Base-by-base conservation (phyloP, 2,113 vertebrate species). In the Perca flavescens region DNA sequence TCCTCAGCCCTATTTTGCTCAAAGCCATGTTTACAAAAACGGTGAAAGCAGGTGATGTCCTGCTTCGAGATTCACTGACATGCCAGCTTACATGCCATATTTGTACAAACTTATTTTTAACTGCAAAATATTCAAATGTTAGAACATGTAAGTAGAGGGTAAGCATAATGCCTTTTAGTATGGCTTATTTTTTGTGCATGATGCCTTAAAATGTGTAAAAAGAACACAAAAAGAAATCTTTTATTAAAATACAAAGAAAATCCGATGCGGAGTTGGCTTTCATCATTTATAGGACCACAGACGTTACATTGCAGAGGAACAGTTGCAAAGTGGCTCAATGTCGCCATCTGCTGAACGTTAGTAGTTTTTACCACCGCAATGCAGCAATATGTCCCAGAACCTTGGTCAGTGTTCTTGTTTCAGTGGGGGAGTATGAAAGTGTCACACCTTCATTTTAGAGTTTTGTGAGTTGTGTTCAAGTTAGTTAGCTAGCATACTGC, bases 21-120 rank as follows among this genome's bases (percentile, higher is more conserved):
- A 90, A 95, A 93, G 93, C 93, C 92, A 94, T 95, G 95, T 95
- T 96, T 95, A 95, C 95, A 95, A 85, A 88, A 89, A 93, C 94
- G 90, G 94, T 95, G 93, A 95, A 87, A 92, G 91, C 92, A 93
- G 93, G 66, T 74, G 64, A 54, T n/a, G 86, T 70, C 84, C 93
- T 94, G 92, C 91, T 94, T 94, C 83, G 81, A 86, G 89, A 90
- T 91, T 94, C 88, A 93, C 88, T 92, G 84, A 91, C 83, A 91
- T 93, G 91, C 93, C 93, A 94, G 92, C 93, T 94, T 91, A 93
- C 85, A 93, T 89, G 91, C 94, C 93, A 94, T 95, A 94, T 95
- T 95, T 95, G 90, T 95, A 94, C 85, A 88, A 88, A 93, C 74
- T 84, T 91, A 88, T 95, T 93, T 93, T 93, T 91, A 93, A 93